Base-by-base conservation (phyloP, 2,797 vertebrate species). In the Sebastes cheni region DNA sequence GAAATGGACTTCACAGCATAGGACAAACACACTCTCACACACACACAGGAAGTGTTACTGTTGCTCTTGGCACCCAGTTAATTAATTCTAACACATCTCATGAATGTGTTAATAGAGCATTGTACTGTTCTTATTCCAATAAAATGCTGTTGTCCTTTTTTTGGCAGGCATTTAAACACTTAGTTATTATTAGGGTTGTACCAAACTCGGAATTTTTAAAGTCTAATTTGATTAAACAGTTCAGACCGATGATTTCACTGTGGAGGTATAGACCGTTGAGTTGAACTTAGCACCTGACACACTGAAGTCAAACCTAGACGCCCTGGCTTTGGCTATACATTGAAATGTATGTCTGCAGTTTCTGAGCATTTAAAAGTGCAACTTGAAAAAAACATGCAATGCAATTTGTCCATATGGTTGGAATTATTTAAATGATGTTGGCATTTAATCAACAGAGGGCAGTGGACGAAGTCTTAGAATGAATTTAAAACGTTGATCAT, bases 31-130 rank as follows among this genome's bases (percentile, higher is more conserved):
- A 76, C 65, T 61, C 65, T 65, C 50, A 20, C 60, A 62, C 30
- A 67, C 67, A 54, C 60, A 66, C 25, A 87, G 34, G 65, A 83
- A 66, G 80, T 81, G 82, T 80, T 73, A 78, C 32, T 89, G 88
- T 81, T 83, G 77, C 68, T 83, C 75, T 85, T 90, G 88, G 86
- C 85, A 88, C 72, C 50, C 72, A 69, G n/a, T 80, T 87, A 85
- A 86, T 91, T 80, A 55, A 87, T 90, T 90, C 81, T 80, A 86
- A 88, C 89, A 88, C 91, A 46, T 92, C 71, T 34, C 56, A 62
- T 39, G 58, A 88, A 91, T 74, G 87, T 93, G 89, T 90, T 89
- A 87, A 83, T 79, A 72, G 72, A 86, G 56, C 77, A 89, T 86
- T 86, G 80, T 84, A 66, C 60, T 80, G 82, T 58, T 46, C 58